Base-by-base conservation (phyloP, 2,888 invertebrate species). In the Dorcus hopei region DNA sequence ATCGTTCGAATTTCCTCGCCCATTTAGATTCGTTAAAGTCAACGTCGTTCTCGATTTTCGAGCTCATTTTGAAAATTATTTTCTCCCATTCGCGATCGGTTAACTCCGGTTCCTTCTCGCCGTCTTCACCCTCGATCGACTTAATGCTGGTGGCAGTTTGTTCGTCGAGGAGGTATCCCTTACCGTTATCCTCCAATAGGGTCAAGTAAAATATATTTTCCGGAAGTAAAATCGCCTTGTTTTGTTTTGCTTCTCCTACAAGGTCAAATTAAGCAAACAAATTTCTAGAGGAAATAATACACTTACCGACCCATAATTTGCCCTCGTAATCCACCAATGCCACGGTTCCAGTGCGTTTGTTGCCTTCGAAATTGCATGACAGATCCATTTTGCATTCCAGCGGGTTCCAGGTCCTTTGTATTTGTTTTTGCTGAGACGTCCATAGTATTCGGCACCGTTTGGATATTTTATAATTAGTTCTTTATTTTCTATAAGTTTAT, bases 321-420 rank as follows among this genome's bases (percentile, higher is more conserved):
- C 81, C 81, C 57, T 83, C 80, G 0, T 82, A 79, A 68, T 87
- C 86, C 0, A 73, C 72, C 47, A 85, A 70, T 1, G 68, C 69
- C 48, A 84, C 61, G 2, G 75, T 65, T 0, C 80, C 81, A 0
- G 70, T 57, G 0, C 85, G 85, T 60, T 77, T 77, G 67, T 85
- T 87, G 0, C 82, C 79, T 0, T 60, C 52, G 70, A 86, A 87
- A 5, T 79, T 74, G 16, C 82, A 78, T 2, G 70, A 65, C 1
- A 87, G 58, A 1, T 75, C 64, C 41, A 83, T 80, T 3, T 77
- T 79, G 63, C 85, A 84, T 0, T 82, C 80, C 63, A 85, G 82
- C 0, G 86, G 43, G 67, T 79, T 2, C 84, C 85, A 0, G 64
- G 58, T 0, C 83, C 83, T 16, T 61, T 61, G 68, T 83, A 85